Evolutionary conservation across 2,797 vertebrate genomes (phyloP).

Genomic region (Chelon auratus): DNA sequence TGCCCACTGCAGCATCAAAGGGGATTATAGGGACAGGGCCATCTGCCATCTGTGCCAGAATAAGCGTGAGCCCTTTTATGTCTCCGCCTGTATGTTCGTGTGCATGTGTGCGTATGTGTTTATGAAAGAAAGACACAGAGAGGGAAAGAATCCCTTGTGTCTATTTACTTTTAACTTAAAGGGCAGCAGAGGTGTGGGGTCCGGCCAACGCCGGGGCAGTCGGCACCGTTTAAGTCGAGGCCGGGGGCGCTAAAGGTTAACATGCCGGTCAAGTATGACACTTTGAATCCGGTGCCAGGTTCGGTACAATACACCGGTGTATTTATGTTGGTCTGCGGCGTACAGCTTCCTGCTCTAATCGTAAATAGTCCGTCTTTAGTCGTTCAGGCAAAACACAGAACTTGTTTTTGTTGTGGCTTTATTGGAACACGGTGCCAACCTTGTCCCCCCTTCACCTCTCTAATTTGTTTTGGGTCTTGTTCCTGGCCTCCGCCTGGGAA

Average conservation of each 20-base stretch:
- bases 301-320: background rate
- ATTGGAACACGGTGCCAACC: conserved; percentile 75
- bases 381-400: conserved; percentile 54
- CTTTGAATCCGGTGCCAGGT: conserved; percentile 6
- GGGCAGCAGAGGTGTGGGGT: conserved; percentile 62
- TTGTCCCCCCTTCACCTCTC: conserved; percentile 71
- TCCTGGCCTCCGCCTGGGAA: conserved; percentile 78
- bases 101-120: conserved; percentile 50
- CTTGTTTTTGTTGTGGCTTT: conserved; percentile 74
- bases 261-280: conserved; percentile 17
- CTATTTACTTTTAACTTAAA: conserved; percentile 72
- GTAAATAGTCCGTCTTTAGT: conserved; percentile 48
- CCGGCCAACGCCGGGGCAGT: conserved; percentile 33
- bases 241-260: conserved; percentile 59
- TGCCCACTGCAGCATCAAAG: conserved; percentile 87
- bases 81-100: conserved; percentile 73
- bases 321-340: conserved; percentile 4
- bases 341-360: conserved; percentile 18
- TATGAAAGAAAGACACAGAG: conserved; percentile 42
- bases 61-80: conserved; percentile 83
- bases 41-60: conserved; percentile 84
- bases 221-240: conserved; percentile 47
- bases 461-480: conserved; percentile 86
- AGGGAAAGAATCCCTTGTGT: conserved; percentile 53
- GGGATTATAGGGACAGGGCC: conserved; percentile 86